Evolutionary conservation across 2,113 vertebrate species (phyloP).

Genomic region (Fulica atra): DNA sequence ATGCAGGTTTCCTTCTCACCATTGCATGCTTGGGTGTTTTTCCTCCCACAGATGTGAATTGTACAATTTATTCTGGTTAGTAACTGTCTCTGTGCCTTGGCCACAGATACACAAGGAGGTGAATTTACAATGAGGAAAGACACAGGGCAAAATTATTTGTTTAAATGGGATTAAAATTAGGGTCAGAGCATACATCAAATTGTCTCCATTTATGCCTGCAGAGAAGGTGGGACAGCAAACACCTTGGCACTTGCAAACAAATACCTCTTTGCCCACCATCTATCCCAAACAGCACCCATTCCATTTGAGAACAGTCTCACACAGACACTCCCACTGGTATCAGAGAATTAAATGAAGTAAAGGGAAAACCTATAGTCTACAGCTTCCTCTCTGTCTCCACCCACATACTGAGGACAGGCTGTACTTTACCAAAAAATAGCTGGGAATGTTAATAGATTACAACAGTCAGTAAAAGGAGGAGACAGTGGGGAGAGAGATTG

Average conservation of each 20-base stretch:
- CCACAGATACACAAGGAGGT: background rate
- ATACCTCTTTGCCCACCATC: background rate
- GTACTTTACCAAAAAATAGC: background rate
- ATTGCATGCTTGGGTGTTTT: background rate
- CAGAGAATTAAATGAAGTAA: background rate
- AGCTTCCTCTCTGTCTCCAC: background rate
- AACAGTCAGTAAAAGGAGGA: background rate
- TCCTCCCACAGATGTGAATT: background rate
- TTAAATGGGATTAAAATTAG: constrained; percentile 39
- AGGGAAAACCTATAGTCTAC: background rate
- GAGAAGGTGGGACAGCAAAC: constrained; percentile 9
- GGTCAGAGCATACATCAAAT: background rate
- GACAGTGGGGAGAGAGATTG: background rate
- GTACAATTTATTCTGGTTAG: background rate
- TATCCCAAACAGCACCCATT: background rate
- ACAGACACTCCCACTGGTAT: background rate
- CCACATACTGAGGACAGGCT: background rate
- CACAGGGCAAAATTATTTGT: constrained; percentile 30
- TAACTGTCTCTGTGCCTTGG: background rate
- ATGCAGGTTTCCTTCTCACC: background rate
- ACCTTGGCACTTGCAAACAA: background rate
- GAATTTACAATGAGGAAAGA: constrained; percentile 10
- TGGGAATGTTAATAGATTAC: background rate
- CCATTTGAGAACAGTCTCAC: constrained; percentile 13
- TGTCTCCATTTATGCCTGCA: constrained; percentile 36